A percentile compares a stretch with the other conserved stretches of the same genome.
These are phyloP conservation scores for Threskiornis aethiopicus DNA, from an alignment of 2,797 vertebrate genomes.

Conservation along the genomic window DNA sequence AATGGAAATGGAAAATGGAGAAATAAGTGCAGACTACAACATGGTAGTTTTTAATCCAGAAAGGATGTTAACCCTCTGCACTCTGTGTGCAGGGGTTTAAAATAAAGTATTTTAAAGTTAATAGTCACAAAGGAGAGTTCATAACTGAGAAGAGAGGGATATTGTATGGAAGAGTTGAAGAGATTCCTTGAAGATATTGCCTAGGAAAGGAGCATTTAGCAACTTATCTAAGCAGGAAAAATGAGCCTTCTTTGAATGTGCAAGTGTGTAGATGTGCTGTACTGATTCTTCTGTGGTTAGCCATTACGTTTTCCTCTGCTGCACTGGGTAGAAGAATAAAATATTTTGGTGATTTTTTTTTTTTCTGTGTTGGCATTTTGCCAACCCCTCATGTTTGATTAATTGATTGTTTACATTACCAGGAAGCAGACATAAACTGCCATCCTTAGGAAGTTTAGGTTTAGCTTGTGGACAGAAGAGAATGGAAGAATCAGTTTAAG, in stretches of 20 bases:
- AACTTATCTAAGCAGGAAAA: neutral
- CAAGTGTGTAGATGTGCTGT: neutral
- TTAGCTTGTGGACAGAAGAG: neutral
- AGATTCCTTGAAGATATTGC: neutral
- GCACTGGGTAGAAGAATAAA: neutral
- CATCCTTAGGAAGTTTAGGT: neutral
- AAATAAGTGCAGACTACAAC: neutral
- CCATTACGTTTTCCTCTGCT: neutral
- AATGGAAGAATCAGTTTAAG: neutral
- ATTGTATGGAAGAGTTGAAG: neutral
- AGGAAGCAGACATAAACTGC: neutral
- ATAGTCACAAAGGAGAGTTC: neutral
- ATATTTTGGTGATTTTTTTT: neutral
- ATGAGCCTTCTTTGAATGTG: neutral
- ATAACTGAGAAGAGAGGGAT: neutral
- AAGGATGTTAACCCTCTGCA: neutral
- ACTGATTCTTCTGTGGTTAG: neutral
- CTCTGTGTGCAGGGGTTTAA: neutral
- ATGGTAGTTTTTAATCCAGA: neutral
- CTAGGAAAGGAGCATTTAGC: neutral
- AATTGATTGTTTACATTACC: neutral
- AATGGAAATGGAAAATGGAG: neutral
- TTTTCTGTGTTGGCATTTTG: neutral
- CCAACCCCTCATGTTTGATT: neutral
- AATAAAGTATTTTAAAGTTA: neutral